Base-by-base conservation (phyloP, 2,888 invertebrate genomes). In the Polydesmus complanatus region DNA sequence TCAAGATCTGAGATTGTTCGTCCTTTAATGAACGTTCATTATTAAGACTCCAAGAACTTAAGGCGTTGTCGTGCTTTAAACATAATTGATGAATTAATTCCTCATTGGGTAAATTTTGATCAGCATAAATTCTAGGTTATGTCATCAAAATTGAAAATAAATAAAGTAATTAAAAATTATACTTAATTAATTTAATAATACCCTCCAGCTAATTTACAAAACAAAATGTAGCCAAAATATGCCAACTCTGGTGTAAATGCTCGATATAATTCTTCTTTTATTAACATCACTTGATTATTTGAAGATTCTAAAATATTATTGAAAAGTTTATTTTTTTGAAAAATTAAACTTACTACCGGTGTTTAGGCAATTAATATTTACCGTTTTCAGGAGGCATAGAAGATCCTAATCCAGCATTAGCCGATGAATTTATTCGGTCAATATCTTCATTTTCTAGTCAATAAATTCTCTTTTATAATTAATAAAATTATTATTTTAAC, bases 181-280 rank as follows among this genome's bases (percentile, higher is more conserved):
- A n/a, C 27, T 8, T 23, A 8, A 48, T 48, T 11, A 54, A 21
- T 26, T 18, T 37, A 11, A 27, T 55, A 62, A 62, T 48, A 73
- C 74, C 73, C 73, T 64, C 77, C 77, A 66, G 74, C 73, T 57
- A 77, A 70, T 57, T 73, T 69, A 61, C 76, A 76, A 62, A 77
- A 73, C 18, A 75, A 73, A 56, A 77, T 72, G 73, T 92, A 95
- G 0, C 90, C 82, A 59, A 82, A 80, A 70, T 90, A 84, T 0
- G 95, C 95, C 63, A 96, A 77, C 70, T 88, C 85, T 2, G 86
- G 81, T 21, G 86, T 86, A 72, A 95, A 93, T 0, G 91, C 90
- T 69, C 83, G 77, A 50, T 81, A 79, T 27, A 95, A 75, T 74
- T 95, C 93, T 67, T 88, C 84, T 68, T 85, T 51, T 11, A 27